A percentile compares a stretch with the other conserved stretches of the same genome.
Conservation (phyloP, 2,113 vertebrate species). For the Elgaria multicarinata region DNA sequence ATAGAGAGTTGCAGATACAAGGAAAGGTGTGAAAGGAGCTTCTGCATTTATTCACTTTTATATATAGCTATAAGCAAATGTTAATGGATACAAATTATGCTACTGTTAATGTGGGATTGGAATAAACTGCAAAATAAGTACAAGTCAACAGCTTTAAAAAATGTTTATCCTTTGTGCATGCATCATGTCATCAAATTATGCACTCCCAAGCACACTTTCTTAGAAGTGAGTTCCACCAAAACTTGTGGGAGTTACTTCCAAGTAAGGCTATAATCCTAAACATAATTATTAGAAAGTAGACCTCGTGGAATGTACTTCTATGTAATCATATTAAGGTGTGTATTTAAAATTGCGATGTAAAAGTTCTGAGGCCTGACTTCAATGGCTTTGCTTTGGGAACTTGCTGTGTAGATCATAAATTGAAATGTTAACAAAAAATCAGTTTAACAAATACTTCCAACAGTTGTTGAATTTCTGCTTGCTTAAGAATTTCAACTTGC, state of each 20-base stretch:
- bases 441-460: neutral
- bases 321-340: too few species aligned
- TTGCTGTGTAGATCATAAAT: neutral
- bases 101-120: neutral
- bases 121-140: neutral
- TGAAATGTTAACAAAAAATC: too few species aligned
- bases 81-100: neutral
- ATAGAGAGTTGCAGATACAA: neutral
- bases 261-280: neutral
- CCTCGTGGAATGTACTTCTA: too few species aligned
- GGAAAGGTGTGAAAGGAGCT: neutral
- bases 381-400: too few species aligned
- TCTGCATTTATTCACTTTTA: neutral
- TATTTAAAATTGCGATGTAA: neutral
- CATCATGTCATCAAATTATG: neutral
- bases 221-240: neutral
- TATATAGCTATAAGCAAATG: neutral
- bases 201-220: neutral
- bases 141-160: neutral
- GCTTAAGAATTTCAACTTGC: neutral
- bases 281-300: too few species aligned
- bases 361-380: too few species aligned
- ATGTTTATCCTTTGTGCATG: neutral
- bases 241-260: neutral
- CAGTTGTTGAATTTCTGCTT: neutral